Base-by-base conservation (phyloP, 2,113 vertebrate genomes). In the Gnathonemus longibarbis region DNA sequence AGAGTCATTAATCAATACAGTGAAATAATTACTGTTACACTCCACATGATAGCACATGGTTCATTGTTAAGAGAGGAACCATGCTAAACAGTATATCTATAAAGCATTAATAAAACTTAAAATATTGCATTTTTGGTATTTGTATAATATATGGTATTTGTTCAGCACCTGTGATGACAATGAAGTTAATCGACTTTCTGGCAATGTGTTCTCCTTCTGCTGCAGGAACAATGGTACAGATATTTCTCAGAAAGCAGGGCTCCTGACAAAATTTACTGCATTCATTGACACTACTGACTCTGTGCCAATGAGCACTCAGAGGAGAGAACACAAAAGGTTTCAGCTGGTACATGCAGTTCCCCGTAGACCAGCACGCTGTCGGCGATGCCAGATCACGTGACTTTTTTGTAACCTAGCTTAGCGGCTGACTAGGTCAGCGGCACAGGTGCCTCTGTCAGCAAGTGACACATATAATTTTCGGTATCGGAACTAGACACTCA, bases 151-250 rank as follows among this genome's bases (percentile, higher is more conserved):
- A 11, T 46, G 42, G 19, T 84, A n/a, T 84, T 84, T 84, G 21
- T n/a, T 84, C 83, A 48, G 83, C 39, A 84, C 83, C 45, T 84
- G 83, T 5, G 83, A 84, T n/a, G 21, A 84, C 39, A 84, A 84
- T 84, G 39, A 48, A 48, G 45, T n/a, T 46, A 84, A 48, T 46
- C 19, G 9, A 84, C 74, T 39, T 80, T 42, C 35, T 80, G 74
- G 74, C 35, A 80, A 42, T 77, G 35, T 42, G 13, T 19, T 17
- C 74, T 42, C 74, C 35, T 80, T 80, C 83, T 45, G 19, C 39
- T n/a, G 42, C 83, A 84, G 8, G 39, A 84, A 48, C 45, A 24
- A 48, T 84, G 83, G 83, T n/a, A 48, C 19, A 24, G 83, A 84
- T 84, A 80, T 80, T 80, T 80, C 74, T 80, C 74, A 80, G 74